Evolutionary conservation across 2,888 invertebrate genomes (phyloP).

Genomic region (Platerodrilus igneus): DNA sequence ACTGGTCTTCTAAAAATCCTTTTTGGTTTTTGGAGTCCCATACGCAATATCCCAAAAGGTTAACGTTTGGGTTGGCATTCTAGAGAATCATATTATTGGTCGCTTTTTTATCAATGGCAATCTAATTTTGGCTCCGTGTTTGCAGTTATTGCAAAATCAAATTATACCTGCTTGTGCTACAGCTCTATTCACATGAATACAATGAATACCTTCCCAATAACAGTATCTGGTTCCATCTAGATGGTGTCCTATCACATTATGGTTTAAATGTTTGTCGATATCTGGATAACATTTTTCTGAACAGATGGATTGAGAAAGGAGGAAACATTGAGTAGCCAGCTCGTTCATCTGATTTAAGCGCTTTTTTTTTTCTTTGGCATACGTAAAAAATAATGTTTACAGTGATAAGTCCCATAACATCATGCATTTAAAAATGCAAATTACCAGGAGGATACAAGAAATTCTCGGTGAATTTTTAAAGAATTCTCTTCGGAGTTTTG

Average conservation of each 20-base stretch:
- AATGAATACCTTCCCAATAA: constrained; percentile 7
- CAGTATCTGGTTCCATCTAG: constrained; percentile 7
- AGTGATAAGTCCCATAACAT: no score
- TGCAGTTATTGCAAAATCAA: constrained; percentile 10
- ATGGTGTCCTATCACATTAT: constrained; percentile 10
- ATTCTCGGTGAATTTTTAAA: no score
- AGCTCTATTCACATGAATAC: constrained; percentile 8
- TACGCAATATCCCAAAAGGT: constrained; percentile 11
- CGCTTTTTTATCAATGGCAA: constrained; percentile 11
- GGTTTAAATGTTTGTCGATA: constrained; percentile 7
- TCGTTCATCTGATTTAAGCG: no score
- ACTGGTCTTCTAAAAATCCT: constrained; percentile 9
- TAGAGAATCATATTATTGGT: constrained; percentile 7
- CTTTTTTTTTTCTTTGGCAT: no score
- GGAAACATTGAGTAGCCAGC: no score
- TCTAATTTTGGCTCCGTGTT: constrained; percentile 11
- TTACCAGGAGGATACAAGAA: no score
- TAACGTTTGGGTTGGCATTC: constrained; percentile 10
- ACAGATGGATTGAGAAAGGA: no score
- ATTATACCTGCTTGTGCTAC: constrained; percentile 6
- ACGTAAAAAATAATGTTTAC: no score
- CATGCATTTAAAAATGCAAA: no score
- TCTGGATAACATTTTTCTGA: no score
- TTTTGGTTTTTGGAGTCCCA: constrained; percentile 5
- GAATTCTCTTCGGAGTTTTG: no score